Conservation (phyloP, 2,113 vertebrate genomes). For the Nothocercus julius region DNA sequence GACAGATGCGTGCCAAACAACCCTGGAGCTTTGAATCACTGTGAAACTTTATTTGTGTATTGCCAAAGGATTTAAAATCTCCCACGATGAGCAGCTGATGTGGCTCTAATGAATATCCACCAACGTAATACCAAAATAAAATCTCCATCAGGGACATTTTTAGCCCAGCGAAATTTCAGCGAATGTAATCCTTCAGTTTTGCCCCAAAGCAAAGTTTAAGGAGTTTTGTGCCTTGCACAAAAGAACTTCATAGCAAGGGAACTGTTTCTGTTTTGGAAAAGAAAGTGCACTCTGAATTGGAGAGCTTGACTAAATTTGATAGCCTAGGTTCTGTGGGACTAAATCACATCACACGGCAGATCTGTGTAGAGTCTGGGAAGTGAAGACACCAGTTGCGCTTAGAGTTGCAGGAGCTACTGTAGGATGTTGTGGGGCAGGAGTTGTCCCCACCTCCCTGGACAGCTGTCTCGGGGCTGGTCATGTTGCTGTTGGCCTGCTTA, state of each 20-base stretch:
- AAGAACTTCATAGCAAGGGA: not conserved
- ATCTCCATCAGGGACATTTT: slow-evolving; percentile 31
- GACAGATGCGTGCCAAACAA: slow-evolving; percentile 39
- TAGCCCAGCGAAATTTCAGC: slow-evolving; percentile 7
- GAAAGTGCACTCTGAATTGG: not conserved
- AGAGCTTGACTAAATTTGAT: not conserved
- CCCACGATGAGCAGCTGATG: slow-evolving; percentile 59
- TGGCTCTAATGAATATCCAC: slow-evolving; percentile 48
- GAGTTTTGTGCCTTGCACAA: not conserved
- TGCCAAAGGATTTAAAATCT: slow-evolving; percentile 41
- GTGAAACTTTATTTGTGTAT: not conserved
- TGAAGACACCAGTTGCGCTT: not conserved
- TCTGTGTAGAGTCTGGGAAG: not conserved
- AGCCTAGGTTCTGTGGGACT: not conserved
- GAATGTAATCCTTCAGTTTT: not conserved
- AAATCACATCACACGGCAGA: not conserved
- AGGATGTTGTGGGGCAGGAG: slow-evolving; percentile 20
- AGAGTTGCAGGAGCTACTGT: not conserved
- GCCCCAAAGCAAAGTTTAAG: not conserved
- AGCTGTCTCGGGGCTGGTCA: not conserved
- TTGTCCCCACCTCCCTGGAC: not conserved
- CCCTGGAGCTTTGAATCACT: slow-evolving; percentile 13
- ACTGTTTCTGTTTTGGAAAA: not conserved
- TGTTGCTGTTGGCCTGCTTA: not conserved
- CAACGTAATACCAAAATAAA: slow-evolving; percentile 61